Evolutionary conservation across 2,113 vertebrate species (phyloP).

Genomic region (Brachyistius frenatus): DNA sequence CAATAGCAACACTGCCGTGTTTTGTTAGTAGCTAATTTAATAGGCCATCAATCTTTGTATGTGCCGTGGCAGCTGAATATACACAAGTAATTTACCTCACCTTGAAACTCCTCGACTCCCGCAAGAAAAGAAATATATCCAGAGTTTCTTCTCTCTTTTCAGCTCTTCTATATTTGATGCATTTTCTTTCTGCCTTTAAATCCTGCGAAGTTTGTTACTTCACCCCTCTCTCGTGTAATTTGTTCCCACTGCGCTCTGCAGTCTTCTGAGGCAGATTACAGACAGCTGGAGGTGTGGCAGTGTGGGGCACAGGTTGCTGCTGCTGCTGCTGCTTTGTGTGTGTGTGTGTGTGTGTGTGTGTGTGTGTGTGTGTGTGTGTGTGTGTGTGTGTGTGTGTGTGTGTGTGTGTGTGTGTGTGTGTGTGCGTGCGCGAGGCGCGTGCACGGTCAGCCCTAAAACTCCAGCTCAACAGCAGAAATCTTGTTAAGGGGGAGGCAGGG

Average conservation of each 20-base stretch:
- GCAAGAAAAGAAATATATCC: conserved; percentile 48
- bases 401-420: background rate
- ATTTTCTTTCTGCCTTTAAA: conserved; percentile 27
- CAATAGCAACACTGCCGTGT: conserved; percentile 23
- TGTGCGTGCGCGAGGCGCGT: conserved; percentile 7
- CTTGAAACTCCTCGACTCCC: conserved; percentile 65
- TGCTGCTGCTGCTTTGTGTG: background rate
- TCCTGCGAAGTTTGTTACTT: conserved; percentile 51
- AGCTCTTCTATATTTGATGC: conserved; percentile 40
- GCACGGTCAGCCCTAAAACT: conserved; percentile 36
- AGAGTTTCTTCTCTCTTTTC: conserved; percentile 40
- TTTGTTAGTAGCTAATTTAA: conserved; percentile 61
- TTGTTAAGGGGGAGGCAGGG: conserved; percentile 64
- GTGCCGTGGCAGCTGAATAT: conserved; percentile 35
- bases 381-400: too few relatives aligned
- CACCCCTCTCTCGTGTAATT: conserved; percentile 53
- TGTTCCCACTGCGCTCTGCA: conserved; percentile 37
- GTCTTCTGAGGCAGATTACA: conserved; percentile 63
- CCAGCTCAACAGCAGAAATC: conserved; percentile 71
- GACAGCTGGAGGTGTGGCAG: conserved; percentile 66
- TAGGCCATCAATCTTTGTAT: conserved; percentile 54
- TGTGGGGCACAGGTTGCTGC: conserved; percentile 47
- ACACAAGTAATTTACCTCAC: conserved; percentile 65
- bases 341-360: too few relatives aligned
- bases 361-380: too few relatives aligned